Conservation (phyloP, 2,113 vertebrate genomes). For the Lepisosteus osseus region DNA sequence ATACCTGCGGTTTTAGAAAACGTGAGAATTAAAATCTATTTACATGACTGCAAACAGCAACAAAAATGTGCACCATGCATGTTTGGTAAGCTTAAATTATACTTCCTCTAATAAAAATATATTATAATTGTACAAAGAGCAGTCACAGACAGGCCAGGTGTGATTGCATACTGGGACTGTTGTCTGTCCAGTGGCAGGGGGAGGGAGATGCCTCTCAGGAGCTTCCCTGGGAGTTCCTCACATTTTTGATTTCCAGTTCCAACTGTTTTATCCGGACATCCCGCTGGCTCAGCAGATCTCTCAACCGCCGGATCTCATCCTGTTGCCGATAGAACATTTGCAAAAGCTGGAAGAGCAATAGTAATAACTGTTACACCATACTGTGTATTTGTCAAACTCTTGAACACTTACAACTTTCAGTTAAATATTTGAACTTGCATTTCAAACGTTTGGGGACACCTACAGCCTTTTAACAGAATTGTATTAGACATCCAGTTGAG, state of each 20-base stretch:
- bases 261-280: slow-evolving; percentile 84
- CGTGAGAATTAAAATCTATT: slow-evolving; percentile 12
- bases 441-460: no score
- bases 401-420: no score
- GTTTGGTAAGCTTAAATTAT: slow-evolving; percentile 28
- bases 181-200: slow-evolving; percentile 33
- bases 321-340: slow-evolving; percentile 88
- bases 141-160: slow-evolving; percentile 20
- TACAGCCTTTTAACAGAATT: no score
- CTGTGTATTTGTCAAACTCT: no score
- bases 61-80: slow-evolving; percentile 34
- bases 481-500: no score
- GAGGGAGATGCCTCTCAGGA: slow-evolving; percentile 45
- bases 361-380: no score
- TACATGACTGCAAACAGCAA: slow-evolving; percentile 3
- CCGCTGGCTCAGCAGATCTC: slow-evolving; percentile 75
- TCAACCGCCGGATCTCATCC: slow-evolving; percentile 85
- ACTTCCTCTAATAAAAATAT: slow-evolving; percentile 44
- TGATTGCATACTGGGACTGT: slow-evolving; percentile 8
- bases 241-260: slow-evolving; percentile 84
- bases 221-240: slow-evolving; percentile 43
- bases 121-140: slow-evolving; percentile 26
- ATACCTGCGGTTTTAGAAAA: neutral
- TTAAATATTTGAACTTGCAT: no score
- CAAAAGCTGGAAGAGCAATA: slow-evolving; percentile 69